Conservation (phyloP, 2,888 invertebrate species). For the Hyppa rectilinea region DNA sequence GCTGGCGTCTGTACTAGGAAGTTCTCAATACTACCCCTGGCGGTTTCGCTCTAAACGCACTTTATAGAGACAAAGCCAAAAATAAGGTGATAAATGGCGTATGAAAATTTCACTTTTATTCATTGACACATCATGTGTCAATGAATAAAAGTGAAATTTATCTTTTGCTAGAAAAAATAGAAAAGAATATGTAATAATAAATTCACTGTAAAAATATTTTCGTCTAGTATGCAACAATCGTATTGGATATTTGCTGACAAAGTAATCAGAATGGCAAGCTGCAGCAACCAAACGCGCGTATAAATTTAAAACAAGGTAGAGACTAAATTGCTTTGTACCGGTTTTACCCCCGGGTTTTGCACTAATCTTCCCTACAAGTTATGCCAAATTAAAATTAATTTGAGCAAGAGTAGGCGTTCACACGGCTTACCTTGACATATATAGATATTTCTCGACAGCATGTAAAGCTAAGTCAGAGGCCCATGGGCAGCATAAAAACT, state of each 20-base stretch:
- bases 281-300: background rate
- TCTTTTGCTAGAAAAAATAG: too few species aligned
- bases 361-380: background rate
- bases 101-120: background rate
- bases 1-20: background rate
- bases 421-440: too few species aligned
- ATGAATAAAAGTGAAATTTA: background rate
- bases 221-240: too few species aligned
- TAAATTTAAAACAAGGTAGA: background rate
- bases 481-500: too few species aligned
- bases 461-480: too few species aligned
- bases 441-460: too few species aligned
- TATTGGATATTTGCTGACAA: background rate
- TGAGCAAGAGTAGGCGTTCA: too few species aligned
- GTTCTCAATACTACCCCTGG: background rate
- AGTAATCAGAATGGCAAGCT: background rate
- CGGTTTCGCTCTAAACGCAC: background rate
- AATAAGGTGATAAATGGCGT: background rate
- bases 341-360: background rate
- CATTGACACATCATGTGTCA: background rate
- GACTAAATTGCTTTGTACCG: background rate
- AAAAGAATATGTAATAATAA: too few species aligned
- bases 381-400: too few species aligned
- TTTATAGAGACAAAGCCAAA: background rate
- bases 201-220: background rate